A percentile compares a stretch with the other conserved stretches of the same genome.
Evolutionary conservation across 2,888 invertebrate species (phyloP).

Genomic region (Amiota communis): DNA sequence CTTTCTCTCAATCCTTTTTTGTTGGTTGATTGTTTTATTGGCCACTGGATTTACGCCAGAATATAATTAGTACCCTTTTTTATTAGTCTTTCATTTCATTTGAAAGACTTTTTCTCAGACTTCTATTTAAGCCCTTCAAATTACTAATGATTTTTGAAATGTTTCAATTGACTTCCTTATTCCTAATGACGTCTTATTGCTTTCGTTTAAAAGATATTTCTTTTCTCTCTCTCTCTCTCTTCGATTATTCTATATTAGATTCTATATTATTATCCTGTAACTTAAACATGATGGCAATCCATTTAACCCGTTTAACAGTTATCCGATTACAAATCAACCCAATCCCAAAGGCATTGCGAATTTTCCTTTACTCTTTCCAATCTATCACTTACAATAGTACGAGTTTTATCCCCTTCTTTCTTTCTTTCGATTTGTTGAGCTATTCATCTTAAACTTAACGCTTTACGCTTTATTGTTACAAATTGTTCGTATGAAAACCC

Average conservation of each 20-base stretch:
- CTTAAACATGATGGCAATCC: constrained; percentile 25
- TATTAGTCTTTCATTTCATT: too few relatives aligned
- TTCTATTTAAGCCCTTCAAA: too few relatives aligned
- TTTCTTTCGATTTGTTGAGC: constrained; percentile 13
- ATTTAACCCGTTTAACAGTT: constrained; percentile 48
- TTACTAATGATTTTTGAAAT: too few relatives aligned
- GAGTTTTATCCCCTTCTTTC: neutral
- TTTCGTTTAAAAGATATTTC: too few relatives aligned
- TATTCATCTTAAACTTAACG: constrained; percentile 49
- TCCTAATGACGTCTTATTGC: too few relatives aligned
- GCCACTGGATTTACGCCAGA: constrained; percentile 64
- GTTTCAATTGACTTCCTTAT: too few relatives aligned
- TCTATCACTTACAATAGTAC: constrained; percentile 44
- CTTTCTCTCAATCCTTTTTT: constrained; percentile 34
- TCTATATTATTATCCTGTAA: neutral
- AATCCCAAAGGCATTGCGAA: constrained; percentile 57
- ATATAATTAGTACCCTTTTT: too few relatives aligned
- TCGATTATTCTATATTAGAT: neutral
- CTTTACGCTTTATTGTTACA: constrained; percentile 65
- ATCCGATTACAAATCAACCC: constrained; percentile 38
- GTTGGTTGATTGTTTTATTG: constrained; percentile 55
- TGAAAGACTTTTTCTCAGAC: too few relatives aligned
- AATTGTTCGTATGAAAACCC: constrained; percentile 43
- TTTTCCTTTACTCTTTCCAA: constrained; percentile 38
- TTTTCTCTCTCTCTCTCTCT: too few relatives aligned